Conservation (phyloP, 2,888 invertebrate genomes). For the Agrenia bidenticulata region DNA sequence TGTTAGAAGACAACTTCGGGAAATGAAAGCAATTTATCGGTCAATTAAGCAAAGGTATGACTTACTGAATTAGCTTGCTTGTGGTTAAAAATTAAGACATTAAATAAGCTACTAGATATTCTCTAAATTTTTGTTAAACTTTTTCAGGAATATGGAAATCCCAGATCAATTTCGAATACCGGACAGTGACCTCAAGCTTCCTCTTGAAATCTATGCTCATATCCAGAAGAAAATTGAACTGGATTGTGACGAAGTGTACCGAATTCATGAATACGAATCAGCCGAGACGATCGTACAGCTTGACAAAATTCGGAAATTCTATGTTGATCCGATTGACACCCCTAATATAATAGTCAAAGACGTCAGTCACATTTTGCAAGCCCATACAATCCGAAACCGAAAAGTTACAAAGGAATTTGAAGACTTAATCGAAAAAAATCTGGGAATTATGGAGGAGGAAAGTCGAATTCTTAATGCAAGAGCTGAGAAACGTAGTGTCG, state of each 20-base stretch:
- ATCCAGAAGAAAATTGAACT: conserved; percentile 61
- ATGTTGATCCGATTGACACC: conserved; percentile 67
- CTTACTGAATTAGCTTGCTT: not conserved
- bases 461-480: conserved; percentile 17
- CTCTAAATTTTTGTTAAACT: not conserved
- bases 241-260: conserved; percentile 65
- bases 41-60: conserved; percentile 37
- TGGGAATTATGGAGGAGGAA: conserved; percentile 62
- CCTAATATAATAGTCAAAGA: conserved; percentile 65
- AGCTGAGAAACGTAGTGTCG: not conserved
- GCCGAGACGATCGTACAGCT: conserved; percentile 68
- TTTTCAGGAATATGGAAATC: conserved; percentile 62
- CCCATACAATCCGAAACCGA: conserved; percentile 67
- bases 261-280: conserved; percentile 69
- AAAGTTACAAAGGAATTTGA: conserved; percentile 64
- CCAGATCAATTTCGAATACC: conserved; percentile 64
- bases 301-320: conserved; percentile 66
- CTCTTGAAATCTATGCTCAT: conserved; percentile 66
- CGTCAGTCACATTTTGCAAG: conserved; percentile 56
- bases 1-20: conserved; percentile 59
- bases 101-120: not conserved
- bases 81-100: not conserved
- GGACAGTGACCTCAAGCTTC: conserved; percentile 67
- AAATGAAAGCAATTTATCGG: conserved; percentile 42
- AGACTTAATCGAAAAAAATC: conserved; percentile 62